Base-by-base conservation (phyloP, 2,113 vertebrate species). In the Entelurus aequoreus region DNA sequence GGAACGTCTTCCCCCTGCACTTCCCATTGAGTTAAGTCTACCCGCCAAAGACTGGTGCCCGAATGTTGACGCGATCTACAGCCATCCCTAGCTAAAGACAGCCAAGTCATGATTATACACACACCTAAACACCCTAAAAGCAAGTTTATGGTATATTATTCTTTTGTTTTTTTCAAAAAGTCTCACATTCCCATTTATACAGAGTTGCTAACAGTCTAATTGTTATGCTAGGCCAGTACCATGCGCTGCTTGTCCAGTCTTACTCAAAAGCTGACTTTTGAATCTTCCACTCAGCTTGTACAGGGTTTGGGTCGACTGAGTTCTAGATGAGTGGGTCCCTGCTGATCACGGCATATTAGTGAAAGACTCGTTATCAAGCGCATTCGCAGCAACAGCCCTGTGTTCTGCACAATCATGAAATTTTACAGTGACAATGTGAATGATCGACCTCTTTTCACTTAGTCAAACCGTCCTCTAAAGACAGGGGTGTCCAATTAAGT, bases 11-110 rank as follows among this genome's bases (percentile, higher is more conserved):
- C 56, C 66, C 58, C 66, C 58, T 37, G 12, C 6, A 13, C 53
- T 56, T 3, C 71, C 61, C 63, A 66, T 52, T 37, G 42, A 72
- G 65, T 68, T 77, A 58, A 67, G 62, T 42, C 65, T 71, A 62
- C 66, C 62, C 76, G 76, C 60, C 47, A 69, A 70, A 82, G 71
- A 69, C 69, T 64, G 76, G 78, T 84, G 78, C 77, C 80, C 79
- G 77, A 63, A 78, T 6, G 38, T 65, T 65, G 36, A 66, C 49
- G 38, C 76, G 70, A n/a, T 57, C 57, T 7, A 44, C 71, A 72
- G 71, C 66, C 75, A 70, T 80, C 65, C 71, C 37, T 50, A 55
- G 52, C 48, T 5, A 11, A 44, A 77, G 65, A 19, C 44, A 14
- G 53, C 37, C 40, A 75, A 61, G 37, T 47, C 62, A 69, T 58